phyloP scores from a whole-genome alignment of 2,113 vertebrate genomes.

The Pelodiscus sinensis region DNA sequence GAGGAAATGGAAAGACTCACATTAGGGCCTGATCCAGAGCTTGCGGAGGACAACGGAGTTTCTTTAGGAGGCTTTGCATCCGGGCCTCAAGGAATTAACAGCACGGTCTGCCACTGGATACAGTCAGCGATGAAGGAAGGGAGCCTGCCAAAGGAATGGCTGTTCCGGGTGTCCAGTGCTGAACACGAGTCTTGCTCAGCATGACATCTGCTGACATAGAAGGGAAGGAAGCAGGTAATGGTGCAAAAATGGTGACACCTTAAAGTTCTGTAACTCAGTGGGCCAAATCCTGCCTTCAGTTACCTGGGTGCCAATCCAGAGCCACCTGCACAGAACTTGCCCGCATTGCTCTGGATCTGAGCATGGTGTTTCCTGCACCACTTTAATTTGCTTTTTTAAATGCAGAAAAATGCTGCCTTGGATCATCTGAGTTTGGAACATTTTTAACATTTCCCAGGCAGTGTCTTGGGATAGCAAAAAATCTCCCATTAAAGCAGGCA shows the following conservation, averaged over 20 bases:
- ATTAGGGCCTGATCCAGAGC: background rate
- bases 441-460: background rate
- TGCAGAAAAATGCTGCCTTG: background rate
- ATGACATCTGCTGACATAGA: conserved; percentile 9
- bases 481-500: background rate
- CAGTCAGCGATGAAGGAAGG: background rate
- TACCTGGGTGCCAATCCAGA: background rate
- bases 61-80: background rate
- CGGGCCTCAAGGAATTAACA: background rate
- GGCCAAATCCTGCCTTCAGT: background rate
- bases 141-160: background rate
- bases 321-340: background rate
- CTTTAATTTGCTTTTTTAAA: background rate
- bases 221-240: background rate
- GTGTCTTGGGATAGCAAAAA: background rate
- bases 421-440: background rate
- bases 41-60: background rate
- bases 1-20: background rate
- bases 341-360: background rate
- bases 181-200: background rate
- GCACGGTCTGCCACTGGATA: conserved; percentile 2
- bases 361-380: background rate
- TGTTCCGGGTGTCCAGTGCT: conserved; percentile 1
- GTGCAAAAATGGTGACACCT: background rate
- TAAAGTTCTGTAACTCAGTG: background rate